Evolutionary conservation across 2,797 vertebrate genomes (phyloP).

Genomic region (Okamejei kenojei): DNA sequence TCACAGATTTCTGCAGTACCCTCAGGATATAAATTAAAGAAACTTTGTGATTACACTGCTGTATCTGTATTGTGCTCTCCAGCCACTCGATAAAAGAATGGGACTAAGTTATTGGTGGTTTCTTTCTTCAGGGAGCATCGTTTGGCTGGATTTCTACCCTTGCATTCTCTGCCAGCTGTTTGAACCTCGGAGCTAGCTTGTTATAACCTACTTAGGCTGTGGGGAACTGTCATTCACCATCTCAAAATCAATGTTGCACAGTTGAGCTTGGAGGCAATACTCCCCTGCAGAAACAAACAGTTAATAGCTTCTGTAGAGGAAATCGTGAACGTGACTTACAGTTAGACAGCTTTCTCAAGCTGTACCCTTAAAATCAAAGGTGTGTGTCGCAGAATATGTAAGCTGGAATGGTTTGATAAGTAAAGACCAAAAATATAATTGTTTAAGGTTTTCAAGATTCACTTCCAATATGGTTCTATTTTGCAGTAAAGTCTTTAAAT

Average conservation of each 20-base stretch:
- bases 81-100: conserved; percentile 46
- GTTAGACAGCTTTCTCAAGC: not conserved
- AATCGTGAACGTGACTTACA: not conserved
- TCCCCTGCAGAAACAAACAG: conserved; percentile 50
- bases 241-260: conserved; percentile 60
- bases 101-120: conserved; percentile 43
- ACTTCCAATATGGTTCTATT: not conserved
- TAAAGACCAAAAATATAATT: not conserved
- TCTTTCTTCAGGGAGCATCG: conserved; percentile 50
- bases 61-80: conserved; percentile 38
- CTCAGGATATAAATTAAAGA: conserved; percentile 52
- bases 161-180: conserved; percentile 52
- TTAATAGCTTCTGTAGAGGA: conserved; percentile 58
- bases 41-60: conserved; percentile 52
- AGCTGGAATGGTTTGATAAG: not conserved
- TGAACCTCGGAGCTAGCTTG: conserved; percentile 56
- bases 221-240: conserved; percentile 57
- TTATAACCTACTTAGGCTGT: conserved; percentile 62
- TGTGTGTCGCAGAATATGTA: not conserved
- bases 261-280: conserved; percentile 49
- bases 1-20: conserved; percentile 64
- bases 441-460: not conserved
- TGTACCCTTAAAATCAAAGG: not conserved
- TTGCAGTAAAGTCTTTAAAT: not conserved
- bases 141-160: conserved; percentile 43